Conservation (phyloP, 2,113 vertebrate species). For the Anser cygnoides region DNA sequence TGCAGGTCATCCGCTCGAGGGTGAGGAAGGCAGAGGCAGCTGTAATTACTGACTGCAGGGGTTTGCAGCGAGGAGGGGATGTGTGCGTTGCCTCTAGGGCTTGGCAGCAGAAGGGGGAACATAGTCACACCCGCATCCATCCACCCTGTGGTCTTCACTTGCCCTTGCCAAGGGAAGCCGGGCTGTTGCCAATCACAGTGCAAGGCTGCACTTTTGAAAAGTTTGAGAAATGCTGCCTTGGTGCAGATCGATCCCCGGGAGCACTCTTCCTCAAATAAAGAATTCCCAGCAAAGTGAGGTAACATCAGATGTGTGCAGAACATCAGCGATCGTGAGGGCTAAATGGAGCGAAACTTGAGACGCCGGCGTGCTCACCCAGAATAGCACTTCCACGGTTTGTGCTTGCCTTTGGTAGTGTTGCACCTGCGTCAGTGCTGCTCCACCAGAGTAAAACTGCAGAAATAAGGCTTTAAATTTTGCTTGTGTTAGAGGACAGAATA, state of each 20-base stretch:
- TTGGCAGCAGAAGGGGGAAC: background rate
- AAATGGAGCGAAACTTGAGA: background rate
- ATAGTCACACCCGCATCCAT: background rate
- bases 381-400: background rate
- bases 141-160: rapidly evolving
- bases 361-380: background rate
- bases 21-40: background rate
- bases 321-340: background rate
- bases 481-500: background rate
- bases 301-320: background rate
- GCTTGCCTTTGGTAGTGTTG: background rate
- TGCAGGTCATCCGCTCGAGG: rapidly evolving
- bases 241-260: background rate
- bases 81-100: background rate
- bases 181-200: rapidly evolving
- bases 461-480: background rate
- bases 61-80: background rate
- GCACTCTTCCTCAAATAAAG: background rate
- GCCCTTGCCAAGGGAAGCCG: background rate
- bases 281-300: background rate
- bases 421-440: background rate
- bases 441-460: background rate
- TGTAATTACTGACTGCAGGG: background rate
- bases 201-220: background rate
- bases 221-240: background rate